Evolutionary conservation across 2,888 invertebrate species (phyloP), one percentile per base, ranked within the genome.

Genomic region (Drosophila buzzatii): DNA sequence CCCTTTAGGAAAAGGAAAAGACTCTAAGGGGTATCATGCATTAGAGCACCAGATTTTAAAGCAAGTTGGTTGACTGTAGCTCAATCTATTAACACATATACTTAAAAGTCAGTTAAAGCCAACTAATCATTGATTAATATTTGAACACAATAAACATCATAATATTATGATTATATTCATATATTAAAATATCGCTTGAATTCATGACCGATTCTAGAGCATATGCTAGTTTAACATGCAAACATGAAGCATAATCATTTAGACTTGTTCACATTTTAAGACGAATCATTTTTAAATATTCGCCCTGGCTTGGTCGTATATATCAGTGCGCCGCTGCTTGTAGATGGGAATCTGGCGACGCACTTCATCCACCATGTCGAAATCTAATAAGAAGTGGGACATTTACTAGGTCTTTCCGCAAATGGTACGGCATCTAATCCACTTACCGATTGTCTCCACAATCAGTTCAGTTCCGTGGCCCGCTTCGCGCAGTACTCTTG

Each of bases 271-370:
- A 67, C 18, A 42, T 33, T 61, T 18, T 33, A 31, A 52, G 23
- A 12, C 44, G 57, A 37, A 20, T 58, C 56, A 60, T 42, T 62
- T 73, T 73, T 47, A 72, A 61, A 57, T 42, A 35, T 63, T 53
- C 20, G 47, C 57, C 51, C 47, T 61, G 55, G 64, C 76, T 60
- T 57, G 95, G 74, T 96, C 94, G 88, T 98, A 98, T 59, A 98
- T 82, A 90, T 98, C 97, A 0, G 93, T 94, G 83, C 97, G 95
- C 64, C 95, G 94, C 93, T 98, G 98, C 16, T 91, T 91, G 57
- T 94, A 94, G 44, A 97, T 94, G 2, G 98, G 98, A 91, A 99
- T 97, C 93, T 97, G 97, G 62, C 95, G 94, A 60, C 98, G 94
- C 0, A 98, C 96, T 89, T 96, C 95, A 57, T 96, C 95, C 49